phyloP scores from a whole-genome alignment of 2,797 vertebrate species.

The Anabas testudineus region DNA sequence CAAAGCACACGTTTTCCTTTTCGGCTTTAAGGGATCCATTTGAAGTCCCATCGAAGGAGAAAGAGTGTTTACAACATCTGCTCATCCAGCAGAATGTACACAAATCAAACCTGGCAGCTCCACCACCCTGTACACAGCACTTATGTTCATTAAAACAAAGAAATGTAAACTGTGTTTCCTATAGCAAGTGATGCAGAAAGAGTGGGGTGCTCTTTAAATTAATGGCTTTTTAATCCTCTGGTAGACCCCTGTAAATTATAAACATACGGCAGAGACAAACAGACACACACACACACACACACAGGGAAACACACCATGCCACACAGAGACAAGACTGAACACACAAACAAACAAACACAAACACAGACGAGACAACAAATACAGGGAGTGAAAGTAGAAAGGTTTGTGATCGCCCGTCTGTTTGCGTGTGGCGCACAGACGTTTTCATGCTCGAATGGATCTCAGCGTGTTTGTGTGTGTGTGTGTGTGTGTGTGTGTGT shows the following conservation, averaged over 20 bases:
- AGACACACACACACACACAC: constrained; percentile 3
- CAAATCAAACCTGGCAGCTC: constrained; percentile 56
- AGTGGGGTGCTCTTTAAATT: constrained; percentile 28
- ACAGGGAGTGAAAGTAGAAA: constrained; percentile 51
- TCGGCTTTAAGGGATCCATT: constrained; percentile 50
- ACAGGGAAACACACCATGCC: constrained; percentile 7
- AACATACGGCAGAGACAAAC: constrained; percentile 61
- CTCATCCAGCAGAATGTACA: constrained; percentile 50
- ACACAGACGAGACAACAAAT: constrained; percentile 61
- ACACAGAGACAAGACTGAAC: constrained; percentile 18
- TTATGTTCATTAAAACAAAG: constrained; percentile 60
- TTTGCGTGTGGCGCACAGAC: constrained; percentile 41
- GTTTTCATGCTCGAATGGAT: constrained; percentile 19
- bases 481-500: constrained; percentile 14
- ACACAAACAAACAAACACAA: constrained; percentile 49
- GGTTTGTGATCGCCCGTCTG: constrained; percentile 12
- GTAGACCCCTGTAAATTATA: constrained; percentile 55
- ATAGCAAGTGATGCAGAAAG: constrained; percentile 19
- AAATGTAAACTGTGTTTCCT: constrained; percentile 58
- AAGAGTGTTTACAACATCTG: constrained; percentile 79
- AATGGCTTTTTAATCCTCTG: constrained; percentile 52
- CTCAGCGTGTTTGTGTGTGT: constrained; percentile 16
- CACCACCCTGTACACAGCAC: constrained; percentile 40
- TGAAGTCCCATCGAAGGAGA: constrained; percentile 68
- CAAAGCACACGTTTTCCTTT: constrained; percentile 45